A percentile compares a stretch with the other conserved stretches of the same genome.
phyloP scores from a whole-genome alignment of 2,888 invertebrate species.

The Dasysyrphus tricinctus region DNA sequence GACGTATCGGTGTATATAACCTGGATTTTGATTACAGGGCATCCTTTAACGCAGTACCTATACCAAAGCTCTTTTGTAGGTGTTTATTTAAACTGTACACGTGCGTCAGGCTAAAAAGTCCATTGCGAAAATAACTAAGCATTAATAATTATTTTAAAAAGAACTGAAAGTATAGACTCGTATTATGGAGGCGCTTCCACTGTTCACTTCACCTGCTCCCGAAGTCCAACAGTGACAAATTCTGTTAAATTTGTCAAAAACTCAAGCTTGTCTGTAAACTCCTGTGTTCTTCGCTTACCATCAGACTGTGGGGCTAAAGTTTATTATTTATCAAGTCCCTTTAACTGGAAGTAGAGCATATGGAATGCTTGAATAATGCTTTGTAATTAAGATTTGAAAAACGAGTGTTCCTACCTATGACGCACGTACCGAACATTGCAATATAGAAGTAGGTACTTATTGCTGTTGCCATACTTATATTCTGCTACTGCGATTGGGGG shows the following conservation, averaged over 20 bases:
- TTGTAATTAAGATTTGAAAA: conserved; percentile 68
- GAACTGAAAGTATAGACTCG: conserved; percentile 11
- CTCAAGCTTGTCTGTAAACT: conserved; percentile 14
- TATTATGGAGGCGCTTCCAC: background rate
- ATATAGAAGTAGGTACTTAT: background rate
- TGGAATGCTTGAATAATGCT: conserved; percentile 65
- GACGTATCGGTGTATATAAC: background rate
- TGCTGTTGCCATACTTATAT: background rate
- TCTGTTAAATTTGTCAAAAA: conserved; percentile 62
- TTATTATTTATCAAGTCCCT: conserved; percentile 62
- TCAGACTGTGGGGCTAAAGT: conserved; percentile 42
- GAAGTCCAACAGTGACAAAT: conserved; percentile 67
- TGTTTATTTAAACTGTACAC: conserved; percentile 29
- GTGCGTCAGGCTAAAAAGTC: conserved; percentile 28
- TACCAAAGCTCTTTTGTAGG: conserved; percentile 20
- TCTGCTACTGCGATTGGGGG: conserved; percentile 8
- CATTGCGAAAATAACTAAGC: conserved; percentile 18
- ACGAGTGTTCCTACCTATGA: conserved; percentile 40
- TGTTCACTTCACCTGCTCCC: conserved; percentile 48
- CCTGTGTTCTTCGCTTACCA: conserved; percentile 16
- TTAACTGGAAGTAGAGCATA: conserved; percentile 45
- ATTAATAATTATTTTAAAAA: conserved; percentile 49
- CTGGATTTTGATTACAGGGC: conserved; percentile 19
- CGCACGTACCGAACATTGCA: background rate
- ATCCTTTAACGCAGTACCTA: background rate